Percentiles rank a stretch among this genome's conserved stretches.
phyloP scores from a whole-genome alignment of 2,797 vertebrate genomes.

The Anolis apletophallus region DNA sequence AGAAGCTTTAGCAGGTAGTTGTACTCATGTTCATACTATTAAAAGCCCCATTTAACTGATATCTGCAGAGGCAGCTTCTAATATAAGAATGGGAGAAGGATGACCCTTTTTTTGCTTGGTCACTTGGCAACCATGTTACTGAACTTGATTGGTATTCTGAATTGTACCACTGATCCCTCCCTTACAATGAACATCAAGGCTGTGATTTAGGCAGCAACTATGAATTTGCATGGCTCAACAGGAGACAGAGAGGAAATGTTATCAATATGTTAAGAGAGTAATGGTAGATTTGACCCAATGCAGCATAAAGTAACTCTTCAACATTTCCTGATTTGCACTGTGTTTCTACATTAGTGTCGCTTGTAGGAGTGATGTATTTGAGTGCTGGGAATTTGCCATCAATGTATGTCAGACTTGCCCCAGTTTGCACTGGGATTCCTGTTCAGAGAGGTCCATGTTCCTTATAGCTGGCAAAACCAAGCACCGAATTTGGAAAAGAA shows the following conservation, averaged over 20 bases:
- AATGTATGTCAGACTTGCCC: neutral
- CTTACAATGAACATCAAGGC: too few relatives aligned
- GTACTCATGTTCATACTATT: neutral
- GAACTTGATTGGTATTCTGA: neutral
- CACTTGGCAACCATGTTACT: neutral
- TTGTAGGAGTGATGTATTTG: neutral
- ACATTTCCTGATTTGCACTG: neutral
- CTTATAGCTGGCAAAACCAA: neutral
- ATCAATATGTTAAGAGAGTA: neutral
- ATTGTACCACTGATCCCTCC: neutral
- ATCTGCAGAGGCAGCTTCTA: neutral
- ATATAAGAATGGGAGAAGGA: neutral
- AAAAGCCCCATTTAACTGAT: neutral
- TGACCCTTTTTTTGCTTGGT: neutral
- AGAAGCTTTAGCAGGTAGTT: neutral
- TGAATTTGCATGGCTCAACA: neutral
- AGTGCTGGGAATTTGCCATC: neutral
- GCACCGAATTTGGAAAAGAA: neutral
- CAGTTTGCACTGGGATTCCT: neutral
- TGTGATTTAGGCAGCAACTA: neutral
- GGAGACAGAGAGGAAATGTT: neutral
- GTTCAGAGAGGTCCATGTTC: neutral
- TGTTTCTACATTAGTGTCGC: neutral
- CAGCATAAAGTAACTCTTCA: neutral
- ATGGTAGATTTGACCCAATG: neutral